These are phyloP conservation scores for Calliopum simillimum DNA, from an alignment of 2,888 invertebrate species.

Conservation along the genomic window DNA sequence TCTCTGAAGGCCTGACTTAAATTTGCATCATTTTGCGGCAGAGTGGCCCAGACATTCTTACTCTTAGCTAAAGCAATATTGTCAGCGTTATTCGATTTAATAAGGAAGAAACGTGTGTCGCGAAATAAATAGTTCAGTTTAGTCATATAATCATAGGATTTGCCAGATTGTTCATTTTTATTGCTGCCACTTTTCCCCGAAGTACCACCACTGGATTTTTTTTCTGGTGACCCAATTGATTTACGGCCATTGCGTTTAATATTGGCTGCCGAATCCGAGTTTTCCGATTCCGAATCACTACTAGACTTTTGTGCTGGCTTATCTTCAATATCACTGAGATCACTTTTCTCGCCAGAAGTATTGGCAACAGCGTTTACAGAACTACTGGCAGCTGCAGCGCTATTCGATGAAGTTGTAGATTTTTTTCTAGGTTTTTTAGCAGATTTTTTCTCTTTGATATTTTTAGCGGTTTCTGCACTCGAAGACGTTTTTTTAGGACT, in stretches of 20 bases:
- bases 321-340: conserved; percentile 57
- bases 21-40: conserved; percentile 96
- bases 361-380: conserved; percentile 36
- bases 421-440: conserved; percentile 47
- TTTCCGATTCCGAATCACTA: conserved; percentile 61
- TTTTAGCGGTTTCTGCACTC: conserved; percentile 3
- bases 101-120: conserved; percentile 94
- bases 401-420: conserved; percentile 34
- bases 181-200: conserved; percentile 53
- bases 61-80: conserved; percentile 95
- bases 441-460: conserved; percentile 5
- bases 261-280: conserved; percentile 62
- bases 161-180: conserved; percentile 38
- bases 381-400: conserved; percentile 31
- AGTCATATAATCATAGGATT: conserved; percentile 83
- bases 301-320: conserved; percentile 44
- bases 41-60: conserved; percentile 97
- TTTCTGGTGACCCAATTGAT: conserved; percentile 48
- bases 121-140: conserved; percentile 94
- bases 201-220: conserved; percentile 38
- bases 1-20: conserved; percentile 94
- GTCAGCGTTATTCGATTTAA: conserved; percentile 98
- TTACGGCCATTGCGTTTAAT: conserved; percentile 59
- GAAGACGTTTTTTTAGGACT: conserved; percentile 33
- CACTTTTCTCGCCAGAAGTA: conserved; percentile 49